Evolutionary conservation across 2,797 vertebrate genomes (phyloP).

Genomic region (Austrolebias charrua): DNA sequence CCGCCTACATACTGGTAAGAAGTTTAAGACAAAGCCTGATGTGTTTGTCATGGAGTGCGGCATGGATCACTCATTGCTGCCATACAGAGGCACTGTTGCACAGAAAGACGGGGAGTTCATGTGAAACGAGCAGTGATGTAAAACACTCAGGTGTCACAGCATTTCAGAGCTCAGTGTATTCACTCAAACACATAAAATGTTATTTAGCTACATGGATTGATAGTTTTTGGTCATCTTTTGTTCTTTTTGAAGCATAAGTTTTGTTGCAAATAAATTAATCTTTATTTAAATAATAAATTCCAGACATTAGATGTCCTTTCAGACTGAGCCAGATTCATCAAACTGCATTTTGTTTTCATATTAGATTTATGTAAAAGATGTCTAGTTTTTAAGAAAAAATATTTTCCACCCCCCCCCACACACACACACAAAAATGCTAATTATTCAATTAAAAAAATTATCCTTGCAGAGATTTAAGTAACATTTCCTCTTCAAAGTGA

Average conservation of each 20-base stretch:
- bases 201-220: slow-evolving; percentile 6
- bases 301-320: background rate
- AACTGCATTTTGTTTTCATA: slow-evolving; percentile 16
- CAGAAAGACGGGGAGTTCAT: slow-evolving; percentile 42
- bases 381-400: slow-evolving; percentile 18
- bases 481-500: slow-evolving; percentile 13
- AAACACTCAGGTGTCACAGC: slow-evolving; percentile 39
- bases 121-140: slow-evolving; percentile 28
- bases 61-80: slow-evolving; percentile 32
- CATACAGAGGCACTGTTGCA: slow-evolving; percentile 74
- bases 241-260: too few species aligned
- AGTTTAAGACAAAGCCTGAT: background rate
- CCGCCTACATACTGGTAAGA: slow-evolving; percentile 81
- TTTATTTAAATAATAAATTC: too few species aligned
- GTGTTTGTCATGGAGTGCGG: slow-evolving; percentile 6
- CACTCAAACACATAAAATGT: slow-evolving; percentile 13
- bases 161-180: slow-evolving; percentile 39
- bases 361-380: slow-evolving; percentile 14
- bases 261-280: too few species aligned
- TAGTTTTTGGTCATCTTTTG: background rate
- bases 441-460: slow-evolving; percentile 16
- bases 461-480: slow-evolving; percentile 10
- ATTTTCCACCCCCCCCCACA: slow-evolving; percentile 1
- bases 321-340: slow-evolving; percentile 22
- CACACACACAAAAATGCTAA: too few species aligned